Base-by-base conservation (phyloP, 1,140 invertebrate species). In the Drepana arcuata region DNA sequence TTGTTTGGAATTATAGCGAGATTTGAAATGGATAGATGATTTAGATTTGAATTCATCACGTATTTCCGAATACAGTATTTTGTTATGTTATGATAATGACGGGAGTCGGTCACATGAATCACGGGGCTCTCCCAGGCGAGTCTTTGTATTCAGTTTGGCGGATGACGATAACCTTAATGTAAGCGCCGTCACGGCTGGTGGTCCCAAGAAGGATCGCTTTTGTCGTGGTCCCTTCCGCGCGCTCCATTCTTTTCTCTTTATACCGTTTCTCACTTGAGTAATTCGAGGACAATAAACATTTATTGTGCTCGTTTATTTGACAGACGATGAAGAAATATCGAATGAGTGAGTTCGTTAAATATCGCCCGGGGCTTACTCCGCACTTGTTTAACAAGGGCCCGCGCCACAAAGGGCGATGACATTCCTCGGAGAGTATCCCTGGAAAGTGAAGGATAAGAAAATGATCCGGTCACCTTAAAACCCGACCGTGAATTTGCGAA, bases 91-190 rank as follows among this genome's bases (percentile, higher is more conserved):
- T 49, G 59, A 66, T 71, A 72, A 64, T 70, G 69, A 53, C 53
- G 40, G 41, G 55, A 61, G 61, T 60, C 49, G 55, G 69, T 66
- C 50, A 55, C 60, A 66, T 74, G 75, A 80, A 78, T 78, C 71
- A 78, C 57, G 59, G 51, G 57, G 60, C 58, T 67, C 68, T 64
- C 47, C 45, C 57, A 56, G 57, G 61, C 64, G 43, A 60, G 45
- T 60, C 67, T 69, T 81, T 78, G 73, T 78, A 62, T 75, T 80
- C 68, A 57, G 72, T 77, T 80, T 73, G 75, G 73, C 62, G 65
- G 64, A 65, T 72, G 64, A 65, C 65, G 75, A 81, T 81, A 81
- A 75, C 75, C 71, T 70, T 81, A 81, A 81, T 81, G 75, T 81
- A 81, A 75, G 75, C 75, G 69, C 37, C 64, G 71, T 69, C 77